phyloP scores from a whole-genome alignment of 1,140 invertebrate species.

The Maniola jurtina region DNA sequence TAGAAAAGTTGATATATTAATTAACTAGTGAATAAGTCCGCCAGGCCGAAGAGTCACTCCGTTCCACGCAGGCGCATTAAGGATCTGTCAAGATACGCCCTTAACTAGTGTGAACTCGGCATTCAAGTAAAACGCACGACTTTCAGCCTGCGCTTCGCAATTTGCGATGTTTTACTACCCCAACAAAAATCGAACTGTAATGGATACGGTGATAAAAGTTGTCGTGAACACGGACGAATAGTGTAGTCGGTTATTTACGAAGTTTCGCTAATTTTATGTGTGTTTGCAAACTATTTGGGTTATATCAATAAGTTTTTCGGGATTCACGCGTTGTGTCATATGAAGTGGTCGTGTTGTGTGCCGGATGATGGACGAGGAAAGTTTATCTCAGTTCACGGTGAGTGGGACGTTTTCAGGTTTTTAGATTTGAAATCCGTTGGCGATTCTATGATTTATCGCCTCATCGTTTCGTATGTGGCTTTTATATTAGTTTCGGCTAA shows the following conservation, averaged over 20 bases:
- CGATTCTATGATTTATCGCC: conserved; percentile 22
- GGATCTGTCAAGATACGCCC: conserved; percentile 58
- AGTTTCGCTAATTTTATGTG: conserved; percentile 28
- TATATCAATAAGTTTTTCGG: conserved; percentile 39
- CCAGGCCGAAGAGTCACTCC: conserved; percentile 68
- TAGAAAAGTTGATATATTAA: conserved; percentile 78
- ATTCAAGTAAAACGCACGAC: conserved; percentile 46
- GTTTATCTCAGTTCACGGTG: conserved; percentile 58
- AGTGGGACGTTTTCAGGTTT: conserved; percentile 31
- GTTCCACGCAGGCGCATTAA: conserved; percentile 68
- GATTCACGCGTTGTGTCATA: conserved; percentile 42
- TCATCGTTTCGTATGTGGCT: neutral
- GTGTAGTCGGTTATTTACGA: conserved; percentile 20
- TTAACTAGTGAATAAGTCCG: conserved; percentile 74
- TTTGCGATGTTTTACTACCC: conserved; percentile 50
- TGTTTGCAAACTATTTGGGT: conserved; percentile 33
- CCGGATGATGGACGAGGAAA: conserved; percentile 57
- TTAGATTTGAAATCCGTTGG: conserved; percentile 22
- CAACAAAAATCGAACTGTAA: conserved; percentile 39
- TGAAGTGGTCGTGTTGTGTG: conserved; percentile 58
- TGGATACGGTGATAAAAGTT: conserved; percentile 38
- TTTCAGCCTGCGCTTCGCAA: conserved; percentile 7
- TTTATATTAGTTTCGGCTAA: neutral
- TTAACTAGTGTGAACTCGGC: conserved; percentile 62
- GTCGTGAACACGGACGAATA: conserved; percentile 17